Conservation (phyloP, 2,113 vertebrate genomes). For the Falco punctatus region DNA sequence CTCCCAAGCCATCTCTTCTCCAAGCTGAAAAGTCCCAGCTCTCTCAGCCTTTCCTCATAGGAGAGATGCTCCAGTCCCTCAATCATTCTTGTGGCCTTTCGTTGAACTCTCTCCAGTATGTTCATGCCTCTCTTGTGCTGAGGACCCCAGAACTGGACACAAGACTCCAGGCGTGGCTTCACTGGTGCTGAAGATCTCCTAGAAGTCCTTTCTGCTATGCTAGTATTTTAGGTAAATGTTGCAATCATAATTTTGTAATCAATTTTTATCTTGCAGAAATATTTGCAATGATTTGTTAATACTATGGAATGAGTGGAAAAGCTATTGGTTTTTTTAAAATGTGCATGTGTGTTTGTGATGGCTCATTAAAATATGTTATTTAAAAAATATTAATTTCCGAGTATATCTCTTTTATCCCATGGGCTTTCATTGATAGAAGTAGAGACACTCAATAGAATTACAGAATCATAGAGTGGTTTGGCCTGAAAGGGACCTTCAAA, state of each 20-base stretch:
- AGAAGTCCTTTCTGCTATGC: background rate
- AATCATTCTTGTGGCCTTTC: background rate
- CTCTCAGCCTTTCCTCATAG: background rate
- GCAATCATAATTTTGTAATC: background rate
- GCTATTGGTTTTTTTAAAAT: background rate
- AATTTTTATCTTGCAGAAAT: background rate
- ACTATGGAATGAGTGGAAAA: background rate
- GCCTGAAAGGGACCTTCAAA: background rate
- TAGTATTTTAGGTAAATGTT: background rate
- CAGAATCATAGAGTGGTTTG: background rate
- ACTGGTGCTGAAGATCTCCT: background rate
- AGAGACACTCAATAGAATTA: background rate
- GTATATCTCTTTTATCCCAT: background rate
- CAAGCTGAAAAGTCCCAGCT: background rate
- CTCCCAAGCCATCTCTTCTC: background rate
- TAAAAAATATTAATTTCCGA: constrained; percentile 8
- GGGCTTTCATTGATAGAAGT: background rate
- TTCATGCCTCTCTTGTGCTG: background rate
- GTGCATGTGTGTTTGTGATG: background rate
- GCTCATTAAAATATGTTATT: constrained; percentile 11
- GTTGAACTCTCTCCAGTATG: background rate
- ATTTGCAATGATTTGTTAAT: background rate
- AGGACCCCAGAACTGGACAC: background rate
- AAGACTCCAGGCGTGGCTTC: background rate
- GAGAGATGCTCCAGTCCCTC: background rate